Conservation (phyloP, 2,797 vertebrate genomes). For the Brotula barbata region DNA sequence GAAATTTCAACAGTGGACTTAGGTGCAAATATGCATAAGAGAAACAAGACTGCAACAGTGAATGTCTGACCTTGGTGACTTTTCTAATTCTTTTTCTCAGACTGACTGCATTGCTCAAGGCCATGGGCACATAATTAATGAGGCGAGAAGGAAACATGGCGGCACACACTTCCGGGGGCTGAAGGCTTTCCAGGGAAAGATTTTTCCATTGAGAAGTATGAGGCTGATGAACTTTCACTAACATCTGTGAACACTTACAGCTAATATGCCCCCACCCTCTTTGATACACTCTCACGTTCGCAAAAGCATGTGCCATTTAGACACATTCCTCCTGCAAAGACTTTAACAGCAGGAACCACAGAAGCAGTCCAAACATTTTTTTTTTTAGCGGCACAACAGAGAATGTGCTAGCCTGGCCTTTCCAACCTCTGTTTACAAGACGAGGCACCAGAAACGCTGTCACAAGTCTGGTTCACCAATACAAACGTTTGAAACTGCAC, state of each 20-base stretch:
- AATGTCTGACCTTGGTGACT: slow-evolving; percentile 44
- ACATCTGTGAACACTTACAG: slow-evolving; percentile 83
- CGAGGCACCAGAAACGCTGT: slow-evolving; percentile 50
- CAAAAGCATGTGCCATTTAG: slow-evolving; percentile 76
- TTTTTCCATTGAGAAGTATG: slow-evolving; percentile 67
- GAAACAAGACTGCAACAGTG: slow-evolving; percentile 11
- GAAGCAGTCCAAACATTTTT: slow-evolving; percentile 79
- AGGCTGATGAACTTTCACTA: slow-evolving; percentile 78
- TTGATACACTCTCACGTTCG: slow-evolving; percentile 72
- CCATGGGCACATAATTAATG: slow-evolving; percentile 69
- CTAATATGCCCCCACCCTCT: slow-evolving; percentile 74
- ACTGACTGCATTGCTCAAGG: slow-evolving; percentile 58
- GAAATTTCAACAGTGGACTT: slow-evolving; percentile 14
- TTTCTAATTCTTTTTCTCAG: slow-evolving; percentile 33
- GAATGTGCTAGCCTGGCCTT: slow-evolving; percentile 72
- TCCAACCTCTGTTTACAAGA: slow-evolving; percentile 66
- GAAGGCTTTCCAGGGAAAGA: slow-evolving; percentile 70
- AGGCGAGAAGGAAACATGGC: slow-evolving; percentile 60
- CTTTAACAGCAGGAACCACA: slow-evolving; percentile 76
- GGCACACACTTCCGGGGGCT: slow-evolving; percentile 62
- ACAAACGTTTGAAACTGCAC: slow-evolving; percentile 39
- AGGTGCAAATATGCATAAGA: slow-evolving; percentile 4
- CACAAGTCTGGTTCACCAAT: slow-evolving; percentile 53
- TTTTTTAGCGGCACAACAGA: slow-evolving; percentile 53
- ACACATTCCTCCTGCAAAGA: slow-evolving; percentile 79